Conservation (phyloP, 2,888 invertebrate species). For the Harpagoxenus sublaevis region DNA sequence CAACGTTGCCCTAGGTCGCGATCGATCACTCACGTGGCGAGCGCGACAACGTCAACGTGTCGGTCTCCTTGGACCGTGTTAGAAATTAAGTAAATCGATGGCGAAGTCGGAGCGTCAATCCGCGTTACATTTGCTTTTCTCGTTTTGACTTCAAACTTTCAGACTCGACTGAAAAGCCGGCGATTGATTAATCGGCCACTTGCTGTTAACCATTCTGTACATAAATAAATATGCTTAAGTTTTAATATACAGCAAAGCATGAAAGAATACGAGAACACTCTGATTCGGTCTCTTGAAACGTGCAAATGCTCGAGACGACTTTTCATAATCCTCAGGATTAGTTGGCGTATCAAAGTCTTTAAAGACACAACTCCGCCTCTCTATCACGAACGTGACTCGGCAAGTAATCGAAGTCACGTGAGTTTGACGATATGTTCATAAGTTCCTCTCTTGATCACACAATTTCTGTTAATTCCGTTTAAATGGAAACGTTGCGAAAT, state of each 20-base stretch:
- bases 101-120: slow-evolving; percentile 15
- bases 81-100: slow-evolving; percentile 27
- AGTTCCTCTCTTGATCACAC: slow-evolving; percentile 11
- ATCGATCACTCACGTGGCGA: slow-evolving; percentile 68
- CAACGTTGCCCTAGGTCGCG: slow-evolving; percentile 70
- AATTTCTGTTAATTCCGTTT: not conserved
- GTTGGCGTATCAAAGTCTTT: slow-evolving; percentile 2
- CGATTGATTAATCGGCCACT: not conserved
- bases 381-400: slow-evolving; percentile 24
- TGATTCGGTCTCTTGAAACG: not conserved
- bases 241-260: not conserved
- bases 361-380: slow-evolving; percentile 18
- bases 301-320: slow-evolving; percentile 11
- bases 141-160: not conserved
- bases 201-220: not conserved
- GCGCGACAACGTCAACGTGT: slow-evolving; percentile 56
- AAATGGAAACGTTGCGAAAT: not conserved
- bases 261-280: not conserved
- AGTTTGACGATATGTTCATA: slow-evolving; percentile 7
- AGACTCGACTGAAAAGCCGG: not conserved
- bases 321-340: slow-evolving; percentile 15
- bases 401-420: slow-evolving; percentile 33
- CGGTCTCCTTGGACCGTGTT: slow-evolving; percentile 19
- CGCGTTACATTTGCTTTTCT: slow-evolving; percentile 14
- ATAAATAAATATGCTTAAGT: slow-evolving; percentile 6